Conservation (phyloP, 1,140 invertebrate species). For the Conus ventricosus region DNA sequence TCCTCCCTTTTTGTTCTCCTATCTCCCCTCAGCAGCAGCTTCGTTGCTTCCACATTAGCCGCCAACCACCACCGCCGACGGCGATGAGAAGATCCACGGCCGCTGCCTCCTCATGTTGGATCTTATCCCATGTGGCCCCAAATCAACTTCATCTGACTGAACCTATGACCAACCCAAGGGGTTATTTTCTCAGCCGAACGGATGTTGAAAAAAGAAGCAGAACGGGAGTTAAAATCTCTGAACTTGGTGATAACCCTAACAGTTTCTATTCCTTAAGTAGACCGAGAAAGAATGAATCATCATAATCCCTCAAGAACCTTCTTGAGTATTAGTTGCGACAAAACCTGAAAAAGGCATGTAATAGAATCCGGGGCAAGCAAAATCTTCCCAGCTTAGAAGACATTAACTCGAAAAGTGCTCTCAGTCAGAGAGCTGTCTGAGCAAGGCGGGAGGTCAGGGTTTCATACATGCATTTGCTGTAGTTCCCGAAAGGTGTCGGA, state of each 20-base stretch:
- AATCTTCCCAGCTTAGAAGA: no score
- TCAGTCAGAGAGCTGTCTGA: slow-evolving; percentile 35
- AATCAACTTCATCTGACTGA: neutral
- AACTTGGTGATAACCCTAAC: neutral
- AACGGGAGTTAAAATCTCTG: neutral
- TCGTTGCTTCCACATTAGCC: no score
- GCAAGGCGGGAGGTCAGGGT: neutral
- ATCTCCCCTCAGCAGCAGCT: no score
- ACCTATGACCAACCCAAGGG: no score
- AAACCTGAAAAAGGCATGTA: no score
- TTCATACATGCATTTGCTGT: neutral
- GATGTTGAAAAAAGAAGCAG: neutral
- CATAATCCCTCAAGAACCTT: neutral
- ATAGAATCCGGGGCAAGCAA: slow-evolving; percentile 26
- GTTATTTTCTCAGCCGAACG: no score
- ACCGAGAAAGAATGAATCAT: neutral
- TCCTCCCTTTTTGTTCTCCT: no score
- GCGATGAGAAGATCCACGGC: no score
- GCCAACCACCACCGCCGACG: no score
- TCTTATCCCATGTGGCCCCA: neutral
- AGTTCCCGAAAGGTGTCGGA: neutral
- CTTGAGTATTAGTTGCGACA: neutral
- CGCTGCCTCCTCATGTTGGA: neutral
- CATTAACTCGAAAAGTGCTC: neutral
- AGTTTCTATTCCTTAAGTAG: neutral